phyloP scores from a whole-genome alignment of 2,888 invertebrate genomes.

The Sesia apiformis region DNA sequence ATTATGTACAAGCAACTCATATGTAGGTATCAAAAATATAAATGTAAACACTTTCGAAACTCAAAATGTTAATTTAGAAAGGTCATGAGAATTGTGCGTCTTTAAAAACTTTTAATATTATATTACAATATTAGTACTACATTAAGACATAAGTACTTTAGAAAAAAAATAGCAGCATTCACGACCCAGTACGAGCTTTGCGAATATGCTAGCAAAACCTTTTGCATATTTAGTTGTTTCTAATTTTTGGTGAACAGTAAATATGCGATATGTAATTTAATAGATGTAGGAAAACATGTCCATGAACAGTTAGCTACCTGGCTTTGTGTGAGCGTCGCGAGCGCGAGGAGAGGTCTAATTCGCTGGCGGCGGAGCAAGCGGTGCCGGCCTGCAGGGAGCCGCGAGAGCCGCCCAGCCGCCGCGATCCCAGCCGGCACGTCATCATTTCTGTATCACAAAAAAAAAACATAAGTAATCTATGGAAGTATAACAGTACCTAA shows the following conservation, averaged over 20 bases:
- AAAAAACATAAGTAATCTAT: not conserved
- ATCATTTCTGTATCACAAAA: slow-evolving; percentile 76
- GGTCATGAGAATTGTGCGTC: too few relatives aligned
- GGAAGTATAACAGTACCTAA: too few relatives aligned
- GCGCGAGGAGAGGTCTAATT: slow-evolving; percentile 84
- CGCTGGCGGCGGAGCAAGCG: slow-evolving; percentile 80
- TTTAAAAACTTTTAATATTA: too few relatives aligned
- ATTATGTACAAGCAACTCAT: too few relatives aligned
- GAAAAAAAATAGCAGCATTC: not conserved
- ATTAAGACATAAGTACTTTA: too few relatives aligned
- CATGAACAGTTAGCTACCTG: slow-evolving; percentile 25
- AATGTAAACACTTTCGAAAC: too few relatives aligned
- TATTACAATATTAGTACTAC: too few relatives aligned
- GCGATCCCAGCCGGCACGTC: slow-evolving; percentile 86
- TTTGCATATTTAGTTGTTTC: too few relatives aligned
- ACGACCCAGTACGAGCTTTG: not conserved
- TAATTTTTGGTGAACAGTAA: not conserved
- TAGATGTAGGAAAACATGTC: not conserved
- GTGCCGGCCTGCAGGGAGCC: slow-evolving; percentile 72
- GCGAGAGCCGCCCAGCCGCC: slow-evolving; percentile 73
- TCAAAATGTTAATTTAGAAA: too few relatives aligned
- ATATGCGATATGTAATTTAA: not conserved
- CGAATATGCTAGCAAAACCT: too few relatives aligned
- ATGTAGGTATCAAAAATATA: too few relatives aligned
- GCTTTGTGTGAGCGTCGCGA: slow-evolving; percentile 78